Percentiles rank a stretch among this genome's conserved stretches.
phyloP scores from a whole-genome alignment of 2,888 invertebrate species.

The Amaurobius ferox region DNA sequence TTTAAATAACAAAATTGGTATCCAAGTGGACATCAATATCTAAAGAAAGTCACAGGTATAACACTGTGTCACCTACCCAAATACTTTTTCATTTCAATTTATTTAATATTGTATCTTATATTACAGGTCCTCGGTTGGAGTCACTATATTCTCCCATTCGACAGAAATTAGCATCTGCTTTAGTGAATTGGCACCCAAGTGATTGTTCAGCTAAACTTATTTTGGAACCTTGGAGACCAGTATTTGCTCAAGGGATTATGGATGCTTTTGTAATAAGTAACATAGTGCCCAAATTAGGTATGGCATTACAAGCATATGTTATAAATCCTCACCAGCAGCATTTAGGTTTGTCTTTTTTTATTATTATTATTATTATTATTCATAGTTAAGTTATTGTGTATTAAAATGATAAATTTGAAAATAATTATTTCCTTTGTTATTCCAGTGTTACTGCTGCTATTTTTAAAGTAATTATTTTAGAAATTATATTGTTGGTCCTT shows the following conservation, averaged over 20 bases:
- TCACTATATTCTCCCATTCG: conserved; percentile 92
- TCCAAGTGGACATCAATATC: no score
- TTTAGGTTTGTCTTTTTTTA: conserved; percentile 79
- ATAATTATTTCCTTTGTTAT: no score
- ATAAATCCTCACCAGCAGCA: conserved; percentile 87
- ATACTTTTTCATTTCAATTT: no score
- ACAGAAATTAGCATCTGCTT: conserved; percentile 91
- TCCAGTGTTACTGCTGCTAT: no score
- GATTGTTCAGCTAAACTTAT: conserved; percentile 95
- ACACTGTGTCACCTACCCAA: no score
- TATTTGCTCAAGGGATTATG: conserved; percentile 86
- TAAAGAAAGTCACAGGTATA: no score
- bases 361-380: not conserved
- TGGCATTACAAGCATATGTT: conserved; percentile 81
- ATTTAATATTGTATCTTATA: no score
- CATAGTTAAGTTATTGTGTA: no score
- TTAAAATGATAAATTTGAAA: no score
- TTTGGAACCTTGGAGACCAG: conserved; percentile 91
- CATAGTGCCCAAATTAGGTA: conserved; percentile 91
- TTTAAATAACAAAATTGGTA: no score
- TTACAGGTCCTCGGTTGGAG: conserved; percentile 77
- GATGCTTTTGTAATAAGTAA: conserved; percentile 89
- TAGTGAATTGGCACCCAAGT: conserved; percentile 96
- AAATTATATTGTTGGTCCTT: no score
- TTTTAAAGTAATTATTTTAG: no score